phyloP scores from a whole-genome alignment of 1,140 invertebrate species.

The Zaprionus taronus region DNA sequence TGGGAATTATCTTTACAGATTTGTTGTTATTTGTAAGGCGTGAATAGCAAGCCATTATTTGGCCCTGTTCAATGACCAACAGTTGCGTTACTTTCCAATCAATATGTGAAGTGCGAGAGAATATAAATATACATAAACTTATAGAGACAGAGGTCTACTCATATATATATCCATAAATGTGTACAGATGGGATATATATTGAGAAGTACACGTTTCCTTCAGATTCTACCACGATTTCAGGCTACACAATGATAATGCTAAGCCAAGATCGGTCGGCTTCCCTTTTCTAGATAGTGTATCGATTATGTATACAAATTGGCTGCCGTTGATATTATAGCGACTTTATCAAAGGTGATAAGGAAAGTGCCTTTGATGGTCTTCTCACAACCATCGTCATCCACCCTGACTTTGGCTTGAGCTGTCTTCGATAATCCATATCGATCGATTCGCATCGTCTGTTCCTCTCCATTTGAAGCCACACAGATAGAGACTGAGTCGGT shows the following conservation, averaged over 20 bases:
- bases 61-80: background rate
- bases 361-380: slow-evolving; percentile 54
- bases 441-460: slow-evolving; percentile 2
- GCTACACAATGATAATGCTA: background rate
- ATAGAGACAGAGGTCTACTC: background rate
- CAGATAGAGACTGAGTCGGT: background rate
- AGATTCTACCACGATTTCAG: slow-evolving; percentile 4
- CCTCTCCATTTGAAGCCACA: slow-evolving; percentile 7
- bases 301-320: slow-evolving; percentile 6
- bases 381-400: slow-evolving; percentile 41
- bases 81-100: slow-evolving; percentile 10
- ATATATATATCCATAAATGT: background rate
- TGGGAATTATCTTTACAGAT: background rate
- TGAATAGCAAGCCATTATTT: background rate
- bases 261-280: slow-evolving; percentile 2
- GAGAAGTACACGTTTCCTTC: background rate
- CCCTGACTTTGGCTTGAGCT: slow-evolving; percentile 36
- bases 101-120: background rate
- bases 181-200: background rate
- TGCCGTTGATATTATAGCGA: slow-evolving; percentile 42
- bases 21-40: slow-evolving; percentile 1
- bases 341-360: slow-evolving; percentile 47
- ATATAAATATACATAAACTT: background rate
- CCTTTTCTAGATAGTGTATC: slow-evolving; percentile 16
- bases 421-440: slow-evolving; percentile 8